A percentile compares a stretch with the other conserved stretches of the same genome.
phyloP scores from a whole-genome alignment of 2,797 vertebrate species.

The Acipenser ruthenus region DNA sequence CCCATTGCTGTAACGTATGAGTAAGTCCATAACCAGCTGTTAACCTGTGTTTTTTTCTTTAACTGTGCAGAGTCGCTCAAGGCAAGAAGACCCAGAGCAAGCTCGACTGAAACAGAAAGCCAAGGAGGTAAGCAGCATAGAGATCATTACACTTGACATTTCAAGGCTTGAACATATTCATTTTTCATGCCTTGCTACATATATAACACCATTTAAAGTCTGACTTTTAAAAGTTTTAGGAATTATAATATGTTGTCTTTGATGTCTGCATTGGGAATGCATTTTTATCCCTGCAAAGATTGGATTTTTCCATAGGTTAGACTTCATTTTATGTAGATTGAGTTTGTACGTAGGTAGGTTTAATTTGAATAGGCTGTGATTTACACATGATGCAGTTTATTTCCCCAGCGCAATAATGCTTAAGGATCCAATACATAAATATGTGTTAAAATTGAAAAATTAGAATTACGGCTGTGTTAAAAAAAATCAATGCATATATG shows the following conservation, averaged over 20 bases:
- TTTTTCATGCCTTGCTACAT: conserved; percentile 92
- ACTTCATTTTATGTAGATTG: conserved; percentile 50
- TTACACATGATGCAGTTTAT: background rate
- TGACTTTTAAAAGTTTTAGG: conserved; percentile 85
- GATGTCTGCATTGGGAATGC: conserved; percentile 80
- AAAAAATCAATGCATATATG: too few species aligned
- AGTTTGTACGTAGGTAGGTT: background rate
- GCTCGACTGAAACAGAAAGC: conserved; percentile 86
- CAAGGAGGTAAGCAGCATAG: conserved; percentile 79
- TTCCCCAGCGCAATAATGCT: too few species aligned
- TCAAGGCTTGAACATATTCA: conserved; percentile 83
- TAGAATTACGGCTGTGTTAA: too few species aligned
- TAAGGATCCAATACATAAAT: too few species aligned
- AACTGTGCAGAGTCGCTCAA: conserved; percentile 74
- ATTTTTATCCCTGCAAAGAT: conserved; percentile 64
- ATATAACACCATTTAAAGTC: conserved; percentile 96
- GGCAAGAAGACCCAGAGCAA: conserved; percentile 91
- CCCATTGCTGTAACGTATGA: conserved; percentile 72
- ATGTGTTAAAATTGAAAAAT: too few species aligned
- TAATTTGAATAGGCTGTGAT: background rate
- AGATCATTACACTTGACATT: conserved; percentile 96
- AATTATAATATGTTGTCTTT: conserved; percentile 79
- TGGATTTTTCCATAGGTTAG: conserved; percentile 69
- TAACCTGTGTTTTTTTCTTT: conserved; percentile 67
- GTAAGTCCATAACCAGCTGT: conserved; percentile 78